Evolutionary conservation across 2,888 invertebrate species (phyloP).

Genomic region (Hipparchia sbordonii): DNA sequence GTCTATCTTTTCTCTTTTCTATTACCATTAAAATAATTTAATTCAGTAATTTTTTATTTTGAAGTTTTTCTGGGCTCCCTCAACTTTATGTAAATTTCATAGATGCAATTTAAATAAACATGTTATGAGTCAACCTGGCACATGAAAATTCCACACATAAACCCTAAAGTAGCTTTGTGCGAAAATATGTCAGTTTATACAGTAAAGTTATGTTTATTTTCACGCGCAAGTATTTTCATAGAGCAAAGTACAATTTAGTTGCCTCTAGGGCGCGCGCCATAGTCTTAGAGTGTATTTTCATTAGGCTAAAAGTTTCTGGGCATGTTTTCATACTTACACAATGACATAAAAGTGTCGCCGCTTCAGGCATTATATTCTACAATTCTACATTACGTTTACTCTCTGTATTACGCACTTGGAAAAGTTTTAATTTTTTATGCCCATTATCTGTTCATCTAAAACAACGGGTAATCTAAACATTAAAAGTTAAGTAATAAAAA

Average conservation of each 20-base stretch:
- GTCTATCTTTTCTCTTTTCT: too few relatives aligned
- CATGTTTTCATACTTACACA: slow-evolving; percentile 33
- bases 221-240: slow-evolving; percentile 16
- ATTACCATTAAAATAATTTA: too few relatives aligned
- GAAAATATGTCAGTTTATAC: slow-evolving; percentile 6
- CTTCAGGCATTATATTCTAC: slow-evolving; percentile 9
- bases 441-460: slow-evolving; percentile 1
- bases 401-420: not conserved
- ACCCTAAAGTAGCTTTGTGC: not conserved
- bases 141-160: slow-evolving; percentile 14
- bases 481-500: not conserved
- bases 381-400: slow-evolving; percentile 1
- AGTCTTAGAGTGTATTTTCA: slow-evolving; percentile 43
- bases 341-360: slow-evolving; percentile 26
- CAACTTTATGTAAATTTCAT: not conserved
- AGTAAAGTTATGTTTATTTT: slow-evolving; percentile 23
- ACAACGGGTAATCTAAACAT: slow-evolving; percentile 1
- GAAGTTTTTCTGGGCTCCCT: not conserved
- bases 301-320: slow-evolving; percentile 48
- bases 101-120: not conserved
- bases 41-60: too few relatives aligned
- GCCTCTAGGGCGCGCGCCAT: slow-evolving; percentile 18
- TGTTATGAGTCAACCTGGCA: not conserved
- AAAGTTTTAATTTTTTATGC: slow-evolving; percentile 6
- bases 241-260: slow-evolving; percentile 20